Evolutionary conservation across 2,888 invertebrate species (phyloP), one percentile per base, ranked within the genome.

Genomic region (Prionchulus punctatus): DNA sequence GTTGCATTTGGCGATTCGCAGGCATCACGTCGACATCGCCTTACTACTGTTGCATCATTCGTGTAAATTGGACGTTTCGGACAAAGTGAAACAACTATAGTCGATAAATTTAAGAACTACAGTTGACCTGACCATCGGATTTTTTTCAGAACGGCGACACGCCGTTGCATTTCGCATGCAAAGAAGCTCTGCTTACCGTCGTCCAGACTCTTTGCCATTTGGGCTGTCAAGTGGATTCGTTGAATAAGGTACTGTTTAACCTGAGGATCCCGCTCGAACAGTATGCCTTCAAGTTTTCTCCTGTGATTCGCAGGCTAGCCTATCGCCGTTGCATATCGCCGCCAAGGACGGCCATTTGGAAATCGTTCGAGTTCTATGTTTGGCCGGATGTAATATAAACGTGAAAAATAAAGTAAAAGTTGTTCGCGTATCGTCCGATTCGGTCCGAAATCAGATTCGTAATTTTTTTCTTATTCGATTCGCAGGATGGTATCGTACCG

Each of bases 261-360:
- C n/a, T 51, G 28, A 15, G 27, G 18, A 15, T 12, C 18, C 28
- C 28, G 31, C 28, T 28, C 27, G 18, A 21, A 27, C 27, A 51
- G n/a, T 51, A 15, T 21, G 7, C 12, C 21, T 18, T 12, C 18
- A 30, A 7, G 4, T 26, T 51, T 7, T n/a, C 43, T 53, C 18
- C 25, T 48, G 48, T 12, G 25, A 30, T 27, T 53, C 43, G 26
- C 67, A 72, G 71, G 66, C 53, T 47, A 68, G 67, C 4, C 58
- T 69, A 49, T 70, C 72, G 0, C 81, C 84, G 1, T 70, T 85
- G 49, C 84, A 85, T 70, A 73, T 83, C 59, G 83, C 84, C 54
- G 80, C 83, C 45, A 79, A 80, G 66, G 76, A 79, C 66, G 84
- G 84, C 21, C 81, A 82, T 68, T 79, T 80, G 53, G 81, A 83